These are phyloP conservation scores for Nycteola revayana DNA, from an alignment of 2,888 invertebrate genomes.

Conservation along the genomic window DNA sequence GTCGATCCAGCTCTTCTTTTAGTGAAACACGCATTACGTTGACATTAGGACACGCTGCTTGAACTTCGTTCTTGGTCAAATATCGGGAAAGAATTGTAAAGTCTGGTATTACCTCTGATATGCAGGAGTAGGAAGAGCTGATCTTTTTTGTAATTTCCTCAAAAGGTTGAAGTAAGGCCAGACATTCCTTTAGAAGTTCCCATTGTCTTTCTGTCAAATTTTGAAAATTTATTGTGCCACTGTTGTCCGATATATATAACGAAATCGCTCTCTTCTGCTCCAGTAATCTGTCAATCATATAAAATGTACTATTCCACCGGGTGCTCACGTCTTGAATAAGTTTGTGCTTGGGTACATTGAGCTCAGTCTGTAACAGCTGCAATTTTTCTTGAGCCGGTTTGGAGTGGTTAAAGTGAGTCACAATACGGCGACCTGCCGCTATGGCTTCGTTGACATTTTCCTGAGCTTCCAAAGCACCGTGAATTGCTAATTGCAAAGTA, in stretches of 20 bases:
- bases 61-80: conserved; percentile 7
- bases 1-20: conserved; percentile 1
- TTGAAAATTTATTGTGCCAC: conserved; percentile 5
- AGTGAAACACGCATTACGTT: not conserved
- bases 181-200: conserved; percentile 5
- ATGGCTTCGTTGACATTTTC: conserved; percentile 7
- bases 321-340: not conserved
- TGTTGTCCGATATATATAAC: conserved; percentile 2
- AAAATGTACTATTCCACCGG: not conserved
- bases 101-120: conserved; percentile 14
- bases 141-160: conserved; percentile 11
- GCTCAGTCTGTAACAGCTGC: conserved; percentile 2
- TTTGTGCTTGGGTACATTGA: not conserved
- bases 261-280: conserved; percentile 5
- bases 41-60: conserved; percentile 1
- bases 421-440: conserved; percentile 6
- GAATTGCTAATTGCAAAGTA: conserved; percentile 7
- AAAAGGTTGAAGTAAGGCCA: conserved; percentile 8
- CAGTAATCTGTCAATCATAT: not conserved
- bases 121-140: conserved; percentile 9
- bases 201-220: conserved; percentile 9
- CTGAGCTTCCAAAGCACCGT: conserved; percentile 8
- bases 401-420: conserved; percentile 13
- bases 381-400: conserved; percentile 13
- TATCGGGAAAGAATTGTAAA: conserved; percentile 4